Conservation (phyloP, 1,140 invertebrate species). For the Achatina immaculata region DNA sequence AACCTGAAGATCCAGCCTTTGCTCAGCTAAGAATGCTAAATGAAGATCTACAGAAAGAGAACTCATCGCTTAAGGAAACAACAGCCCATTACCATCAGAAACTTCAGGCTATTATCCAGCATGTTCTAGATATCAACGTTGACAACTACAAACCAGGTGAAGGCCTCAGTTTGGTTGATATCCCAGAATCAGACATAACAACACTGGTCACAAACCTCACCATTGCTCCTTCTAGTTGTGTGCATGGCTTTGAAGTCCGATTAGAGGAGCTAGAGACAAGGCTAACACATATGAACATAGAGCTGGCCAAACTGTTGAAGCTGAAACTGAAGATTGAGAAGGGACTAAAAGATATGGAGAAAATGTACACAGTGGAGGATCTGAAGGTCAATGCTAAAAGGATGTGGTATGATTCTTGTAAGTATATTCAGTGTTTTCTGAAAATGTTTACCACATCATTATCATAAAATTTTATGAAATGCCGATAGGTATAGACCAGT, state of each 20-base stretch:
- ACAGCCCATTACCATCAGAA: constrained; percentile 24
- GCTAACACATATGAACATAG: constrained; percentile 60
- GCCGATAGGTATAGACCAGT: no score
- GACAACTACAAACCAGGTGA: constrained; percentile 13
- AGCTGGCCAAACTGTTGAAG: constrained; percentile 60
- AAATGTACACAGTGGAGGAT: constrained; percentile 45
- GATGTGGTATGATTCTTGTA: constrained; percentile 58
- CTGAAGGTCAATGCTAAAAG: constrained; percentile 52
- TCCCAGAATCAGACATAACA: constrained; percentile 49
- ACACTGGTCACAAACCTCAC: constrained; percentile 44
- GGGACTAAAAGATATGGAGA: constrained; percentile 55
- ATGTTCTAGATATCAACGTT: constrained; percentile 24
- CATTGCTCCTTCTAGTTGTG: constrained; percentile 27
- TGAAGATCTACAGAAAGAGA: constrained; percentile 49
- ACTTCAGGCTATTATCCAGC: constrained; percentile 26
- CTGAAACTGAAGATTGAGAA: constrained; percentile 57
- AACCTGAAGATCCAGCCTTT: constrained; percentile 42
- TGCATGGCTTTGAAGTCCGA: constrained; percentile 44
- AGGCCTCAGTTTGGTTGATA: constrained; percentile 32
- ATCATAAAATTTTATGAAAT: no score
- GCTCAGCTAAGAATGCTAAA: constrained; percentile 47
- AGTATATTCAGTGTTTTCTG: constrained; percentile 42
- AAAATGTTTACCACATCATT: no score
- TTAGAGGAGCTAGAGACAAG: constrained; percentile 66
- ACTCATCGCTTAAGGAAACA: constrained; percentile 48